A percentile compares a stretch with the other conserved stretches of the same genome.
Evolutionary conservation across 1,140 invertebrate species (phyloP).

Genomic region (Triops longicaudatus): DNA sequence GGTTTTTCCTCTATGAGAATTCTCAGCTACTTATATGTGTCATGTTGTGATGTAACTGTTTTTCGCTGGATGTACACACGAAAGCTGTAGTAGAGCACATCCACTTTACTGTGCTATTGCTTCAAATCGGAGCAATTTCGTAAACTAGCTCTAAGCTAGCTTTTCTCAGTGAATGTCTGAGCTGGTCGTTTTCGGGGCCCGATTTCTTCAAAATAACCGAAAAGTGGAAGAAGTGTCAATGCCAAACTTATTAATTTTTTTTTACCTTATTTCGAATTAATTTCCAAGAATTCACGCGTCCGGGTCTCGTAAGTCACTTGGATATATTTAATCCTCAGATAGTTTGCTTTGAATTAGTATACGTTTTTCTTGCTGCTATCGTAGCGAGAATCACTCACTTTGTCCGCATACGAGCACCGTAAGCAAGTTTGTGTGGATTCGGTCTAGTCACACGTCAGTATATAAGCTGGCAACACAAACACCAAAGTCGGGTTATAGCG

Average conservation of each 20-base stretch:
- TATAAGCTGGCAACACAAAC: conserved; percentile 15
- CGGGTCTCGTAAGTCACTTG: too few relatives aligned
- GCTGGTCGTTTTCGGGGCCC: too few relatives aligned
- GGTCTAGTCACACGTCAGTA: conserved; percentile 4
- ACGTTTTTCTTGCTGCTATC: neutral
- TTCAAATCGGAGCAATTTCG: neutral
- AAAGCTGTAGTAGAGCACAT: neutral
- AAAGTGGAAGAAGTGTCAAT: too few relatives aligned
- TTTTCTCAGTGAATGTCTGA: too few relatives aligned
- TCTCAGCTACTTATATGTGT: neutral
- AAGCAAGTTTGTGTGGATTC: conserved; percentile 12
- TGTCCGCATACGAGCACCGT: conserved; percentile 9
- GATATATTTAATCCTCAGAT: too few relatives aligned
- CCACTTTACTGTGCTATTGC: neutral
- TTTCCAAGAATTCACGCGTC: too few relatives aligned
- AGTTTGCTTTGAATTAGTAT: too few relatives aligned
- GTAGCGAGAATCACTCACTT: neutral
- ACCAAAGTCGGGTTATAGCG: neutral
- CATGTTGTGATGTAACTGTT: neutral
- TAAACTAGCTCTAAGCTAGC: too few relatives aligned
- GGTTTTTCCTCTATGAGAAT: neutral
- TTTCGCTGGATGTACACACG: neutral
- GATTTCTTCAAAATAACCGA: too few relatives aligned
- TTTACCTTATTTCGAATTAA: too few relatives aligned
- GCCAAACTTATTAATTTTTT: too few relatives aligned